phyloP scores from a whole-genome alignment of 2,888 invertebrate genomes.

The Drosophila sordidapex region DNA sequence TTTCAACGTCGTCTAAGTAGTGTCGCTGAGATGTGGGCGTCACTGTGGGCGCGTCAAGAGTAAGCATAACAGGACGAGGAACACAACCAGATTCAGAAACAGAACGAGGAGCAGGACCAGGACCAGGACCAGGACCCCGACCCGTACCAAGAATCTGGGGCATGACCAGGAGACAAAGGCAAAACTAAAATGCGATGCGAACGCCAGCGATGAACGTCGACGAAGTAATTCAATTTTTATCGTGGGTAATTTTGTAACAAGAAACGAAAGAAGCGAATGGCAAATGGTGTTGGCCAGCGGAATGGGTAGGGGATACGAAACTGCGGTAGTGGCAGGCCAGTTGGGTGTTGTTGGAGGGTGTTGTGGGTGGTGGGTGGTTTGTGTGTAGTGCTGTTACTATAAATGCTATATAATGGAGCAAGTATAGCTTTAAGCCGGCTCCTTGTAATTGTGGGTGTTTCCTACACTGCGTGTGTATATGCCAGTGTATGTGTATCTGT shows the following conservation, averaged over 20 bases:
- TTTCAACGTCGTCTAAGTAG: slow-evolving; percentile 73
- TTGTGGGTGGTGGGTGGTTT: not conserved
- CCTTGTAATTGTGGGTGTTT: slow-evolving; percentile 59
- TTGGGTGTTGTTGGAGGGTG: not conserved
- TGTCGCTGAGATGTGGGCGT: slow-evolving; percentile 55
- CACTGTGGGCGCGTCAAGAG: slow-evolving; percentile 68
- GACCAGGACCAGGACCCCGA: slow-evolving; percentile 8
- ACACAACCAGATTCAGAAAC: not conserved
- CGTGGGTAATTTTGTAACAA: slow-evolving; percentile 83
- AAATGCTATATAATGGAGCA: slow-evolving; percentile 47
- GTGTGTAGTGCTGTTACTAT: slow-evolving; percentile 19
- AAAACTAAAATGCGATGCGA: slow-evolving; percentile 44
- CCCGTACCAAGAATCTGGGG: slow-evolving; percentile 20
- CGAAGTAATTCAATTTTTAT: slow-evolving; percentile 84
- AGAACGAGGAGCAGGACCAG: not conserved
- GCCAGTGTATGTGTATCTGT: slow-evolving; percentile 18
- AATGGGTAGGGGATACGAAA: not conserved
- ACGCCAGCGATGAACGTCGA: slow-evolving; percentile 50
- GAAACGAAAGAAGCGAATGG: slow-evolving; percentile 75
- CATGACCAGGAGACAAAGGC: slow-evolving; percentile 50
- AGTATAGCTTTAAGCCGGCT: slow-evolving; percentile 53
- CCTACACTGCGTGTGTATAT: slow-evolving; percentile 8
- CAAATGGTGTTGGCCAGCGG: slow-evolving; percentile 51
- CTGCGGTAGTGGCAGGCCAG: not conserved
- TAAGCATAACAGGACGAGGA: slow-evolving; percentile 57